A percentile compares a stretch with the other conserved stretches of the same genome.
Evolutionary conservation across 2,113 vertebrate genomes (phyloP).

Genomic region (Muntiacus muntjak): DNA sequence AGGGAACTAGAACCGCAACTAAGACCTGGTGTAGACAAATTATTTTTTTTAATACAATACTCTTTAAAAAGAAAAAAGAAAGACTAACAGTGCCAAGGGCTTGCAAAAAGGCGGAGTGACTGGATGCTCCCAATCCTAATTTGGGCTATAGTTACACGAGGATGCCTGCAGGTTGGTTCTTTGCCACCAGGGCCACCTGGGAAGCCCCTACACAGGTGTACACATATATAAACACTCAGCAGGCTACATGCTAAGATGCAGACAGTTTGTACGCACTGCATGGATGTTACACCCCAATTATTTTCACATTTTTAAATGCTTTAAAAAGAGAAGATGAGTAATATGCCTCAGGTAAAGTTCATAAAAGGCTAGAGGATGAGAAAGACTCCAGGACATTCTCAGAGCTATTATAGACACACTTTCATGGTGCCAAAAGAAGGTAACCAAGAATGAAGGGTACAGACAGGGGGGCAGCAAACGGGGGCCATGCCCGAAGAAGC

Average conservation of each 20-base stretch:
- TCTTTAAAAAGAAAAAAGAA: not conserved
- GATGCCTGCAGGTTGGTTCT: not conserved
- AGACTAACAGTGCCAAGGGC: not conserved
- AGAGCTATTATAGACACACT: not conserved
- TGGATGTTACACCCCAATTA: not conserved
- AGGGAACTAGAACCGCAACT: not conserved
- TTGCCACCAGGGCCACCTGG: not conserved
- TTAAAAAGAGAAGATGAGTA: not conserved
- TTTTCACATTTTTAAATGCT: not conserved
- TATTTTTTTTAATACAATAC: not conserved
- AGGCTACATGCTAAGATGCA: not conserved
- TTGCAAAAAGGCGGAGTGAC: not conserved
- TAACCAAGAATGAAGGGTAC: not conserved
- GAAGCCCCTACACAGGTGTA: not conserved
- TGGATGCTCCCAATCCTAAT: not conserved
- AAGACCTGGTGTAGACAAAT: not conserved
- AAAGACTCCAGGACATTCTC: not conserved
- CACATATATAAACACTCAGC: not conserved
- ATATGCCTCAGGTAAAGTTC: not conserved
- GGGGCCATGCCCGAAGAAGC: not conserved
- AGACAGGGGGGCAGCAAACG: not conserved
- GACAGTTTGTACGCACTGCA: not conserved
- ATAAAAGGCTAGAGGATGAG: not conserved
- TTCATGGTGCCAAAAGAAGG: not conserved
- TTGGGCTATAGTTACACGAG: not conserved